Conservation (phyloP, 2,113 vertebrate genomes). For the Paraplagusia blochii region DNA sequence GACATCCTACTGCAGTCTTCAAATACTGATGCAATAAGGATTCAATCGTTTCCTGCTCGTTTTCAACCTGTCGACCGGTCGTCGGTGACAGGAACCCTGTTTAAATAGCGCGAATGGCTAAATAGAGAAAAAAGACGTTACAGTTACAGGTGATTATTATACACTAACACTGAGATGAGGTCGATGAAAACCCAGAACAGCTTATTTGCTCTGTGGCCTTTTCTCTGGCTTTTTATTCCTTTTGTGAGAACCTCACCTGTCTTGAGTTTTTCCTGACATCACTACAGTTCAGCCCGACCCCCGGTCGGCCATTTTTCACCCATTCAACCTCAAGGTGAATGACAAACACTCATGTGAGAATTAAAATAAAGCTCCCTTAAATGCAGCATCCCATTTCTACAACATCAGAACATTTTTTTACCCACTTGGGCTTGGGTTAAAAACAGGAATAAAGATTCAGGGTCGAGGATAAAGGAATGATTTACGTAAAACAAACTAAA, state of each 20-base stretch:
- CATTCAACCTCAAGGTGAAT: slow-evolving; percentile 30
- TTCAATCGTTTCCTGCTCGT: slow-evolving; percentile 26
- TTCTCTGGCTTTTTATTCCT: slow-evolving; percentile 69
- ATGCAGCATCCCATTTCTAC: slow-evolving; percentile 73
- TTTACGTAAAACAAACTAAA: slow-evolving; percentile 30
- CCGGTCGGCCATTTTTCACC: slow-evolving; percentile 38
- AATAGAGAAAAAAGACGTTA: slow-evolving; percentile 31
- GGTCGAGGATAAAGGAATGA: slow-evolving; percentile 16
- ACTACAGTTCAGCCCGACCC: slow-evolving; percentile 43
- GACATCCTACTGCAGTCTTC: slow-evolving; percentile 29
- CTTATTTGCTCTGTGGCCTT: slow-evolving; percentile 40
- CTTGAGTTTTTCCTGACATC: slow-evolving; percentile 49
- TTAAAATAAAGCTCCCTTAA: slow-evolving; percentile 33
- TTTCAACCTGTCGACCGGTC: slow-evolving; percentile 26
- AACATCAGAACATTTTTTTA: slow-evolving; percentile 22
- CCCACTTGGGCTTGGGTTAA: background rate
- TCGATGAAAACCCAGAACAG: slow-evolving; percentile 51
- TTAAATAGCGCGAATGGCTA: slow-evolving; percentile 26
- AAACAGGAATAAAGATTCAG: slow-evolving; percentile 3
- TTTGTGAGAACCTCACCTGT: slow-evolving; percentile 33
- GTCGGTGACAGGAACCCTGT: slow-evolving; percentile 16
- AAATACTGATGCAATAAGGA: slow-evolving; percentile 51
- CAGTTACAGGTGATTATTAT: slow-evolving; percentile 55
- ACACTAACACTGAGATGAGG: slow-evolving; percentile 65
- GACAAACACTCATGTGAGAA: slow-evolving; percentile 45